A percentile compares a stretch with the other conserved stretches of the same genome.
phyloP scores from a whole-genome alignment of 2,888 invertebrate genomes.

The Athrips mouffetella region DNA sequence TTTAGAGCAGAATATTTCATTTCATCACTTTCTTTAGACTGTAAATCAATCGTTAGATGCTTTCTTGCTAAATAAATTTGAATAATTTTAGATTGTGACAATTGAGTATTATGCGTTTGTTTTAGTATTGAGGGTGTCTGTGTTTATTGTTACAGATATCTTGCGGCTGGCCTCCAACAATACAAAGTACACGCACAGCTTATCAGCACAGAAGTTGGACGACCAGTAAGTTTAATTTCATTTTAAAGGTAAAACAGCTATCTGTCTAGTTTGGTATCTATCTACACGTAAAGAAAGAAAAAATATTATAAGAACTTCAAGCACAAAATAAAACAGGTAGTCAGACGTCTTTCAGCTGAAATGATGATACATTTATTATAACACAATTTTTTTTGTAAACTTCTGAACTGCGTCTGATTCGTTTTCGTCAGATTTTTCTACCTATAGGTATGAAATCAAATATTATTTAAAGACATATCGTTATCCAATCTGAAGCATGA shows the following conservation, averaged over 20 bases:
- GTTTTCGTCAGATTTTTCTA: too few species aligned
- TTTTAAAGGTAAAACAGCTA: too few species aligned
- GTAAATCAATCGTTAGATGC: constrained; percentile 22
- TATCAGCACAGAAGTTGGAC: constrained; percentile 51
- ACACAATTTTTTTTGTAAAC: too few species aligned
- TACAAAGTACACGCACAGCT: constrained; percentile 51
- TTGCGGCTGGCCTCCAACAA: constrained; percentile 46
- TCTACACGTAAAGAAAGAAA: too few species aligned
- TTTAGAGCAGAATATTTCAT: not conserved
- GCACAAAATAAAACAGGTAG: too few species aligned
- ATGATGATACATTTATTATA: too few species aligned
- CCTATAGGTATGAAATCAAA: too few species aligned
- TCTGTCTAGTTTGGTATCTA: too few species aligned
- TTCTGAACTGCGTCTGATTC: too few species aligned
- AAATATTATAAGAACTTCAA: too few species aligned
- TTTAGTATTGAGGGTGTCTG: constrained; percentile 24
- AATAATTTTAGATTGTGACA: constrained; percentile 23
- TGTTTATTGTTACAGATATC: constrained; percentile 55
- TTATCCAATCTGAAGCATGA: constrained; percentile 5
- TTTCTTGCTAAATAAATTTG: constrained; percentile 32
- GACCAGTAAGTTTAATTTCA: constrained; percentile 47
- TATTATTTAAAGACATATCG: not conserved
- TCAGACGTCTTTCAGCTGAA: too few species aligned
- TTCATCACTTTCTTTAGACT: constrained; percentile 1
- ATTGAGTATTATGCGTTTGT: constrained; percentile 16